Base-by-base conservation (phyloP, 2,888 invertebrate genomes). In the Frankliniella fusca region DNA sequence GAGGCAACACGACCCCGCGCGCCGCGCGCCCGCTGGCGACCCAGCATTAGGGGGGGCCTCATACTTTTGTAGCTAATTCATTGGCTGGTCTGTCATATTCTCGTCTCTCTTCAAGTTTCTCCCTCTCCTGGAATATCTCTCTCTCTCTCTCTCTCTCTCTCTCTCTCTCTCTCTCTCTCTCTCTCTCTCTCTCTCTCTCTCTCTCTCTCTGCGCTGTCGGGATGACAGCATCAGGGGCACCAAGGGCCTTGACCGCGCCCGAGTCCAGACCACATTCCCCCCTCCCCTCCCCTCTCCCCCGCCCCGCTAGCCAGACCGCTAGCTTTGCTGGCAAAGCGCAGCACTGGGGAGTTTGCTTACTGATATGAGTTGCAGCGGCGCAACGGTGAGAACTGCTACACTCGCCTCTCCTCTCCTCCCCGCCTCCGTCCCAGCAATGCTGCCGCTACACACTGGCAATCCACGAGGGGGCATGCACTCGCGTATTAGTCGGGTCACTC, bases 31-130 rank as follows among this genome's bases (percentile, higher is more conserved):
- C 38, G 2, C 38, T 2, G 38, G 38, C 38, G 38, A 38, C 38
- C 38, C 38, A 38, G 38, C 38, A 38, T 38, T 38, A 23, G 23
- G 70, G 70, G 70, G 70, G 70, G 12, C 27, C 27, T 23, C 70
- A 23, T n/a, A 76, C 70, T 76, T 38, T 76, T 76, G 27, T 23
- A 27, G 70, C 70, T 76, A 76, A 76, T 76, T 76, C 70, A 76
- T 76, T 27, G 70, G 70, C 70, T 65, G 70, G 70, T n/a, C 61
- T 61, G 61, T 61, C 61, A 18, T 61, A 61, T n/a, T 61, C 61
- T n/a, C 61, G 61, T n/a, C 7, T 61, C 61, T 61, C 15, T n/a
- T n/a, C n/a, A n/a, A n/a, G n/a, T n/a, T 20, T 18, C 54, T 18
- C 54, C 54, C 54, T 15, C 61, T 18, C 15, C 61, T 1, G 7